These are phyloP conservation scores for Oxyura jamaicensis DNA, from an alignment of 2,113 vertebrate genomes.

Conservation along the genomic window DNA sequence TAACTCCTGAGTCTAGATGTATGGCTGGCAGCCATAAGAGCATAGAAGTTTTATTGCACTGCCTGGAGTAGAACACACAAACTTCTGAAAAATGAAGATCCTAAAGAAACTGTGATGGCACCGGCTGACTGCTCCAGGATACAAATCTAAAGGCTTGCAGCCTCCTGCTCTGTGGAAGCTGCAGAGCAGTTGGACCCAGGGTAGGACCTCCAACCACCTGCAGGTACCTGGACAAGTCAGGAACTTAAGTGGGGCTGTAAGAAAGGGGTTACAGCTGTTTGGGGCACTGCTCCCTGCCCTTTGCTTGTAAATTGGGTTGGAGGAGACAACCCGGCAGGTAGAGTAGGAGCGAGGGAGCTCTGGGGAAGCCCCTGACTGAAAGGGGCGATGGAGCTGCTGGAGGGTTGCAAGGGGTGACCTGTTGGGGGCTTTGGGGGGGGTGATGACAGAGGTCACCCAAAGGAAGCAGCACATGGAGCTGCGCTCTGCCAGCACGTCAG, in stretches of 20 bases:
- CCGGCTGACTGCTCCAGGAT: background rate
- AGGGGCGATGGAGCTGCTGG: background rate
- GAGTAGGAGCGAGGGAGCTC: background rate
- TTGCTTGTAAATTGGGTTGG: background rate
- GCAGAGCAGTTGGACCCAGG: background rate
- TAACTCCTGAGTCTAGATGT: background rate
- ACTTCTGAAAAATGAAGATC: background rate
- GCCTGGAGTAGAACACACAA: background rate
- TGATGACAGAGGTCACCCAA: background rate
- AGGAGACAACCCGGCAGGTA: too few species aligned
- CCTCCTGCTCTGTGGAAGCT: background rate
- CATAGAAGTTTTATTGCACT: background rate
- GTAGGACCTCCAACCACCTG: background rate
- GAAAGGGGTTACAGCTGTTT: rapidly evolving
- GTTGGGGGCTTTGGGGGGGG: background rate
- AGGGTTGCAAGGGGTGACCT: background rate
- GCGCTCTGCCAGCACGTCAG: rapidly evolving
- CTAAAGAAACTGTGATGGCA: too few species aligned
- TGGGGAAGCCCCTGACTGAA: background rate
- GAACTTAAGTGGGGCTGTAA: rapidly evolving
- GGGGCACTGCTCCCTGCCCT: background rate
- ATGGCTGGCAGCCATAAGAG: background rate
- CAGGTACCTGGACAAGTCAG: background rate
- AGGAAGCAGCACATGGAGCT: background rate
- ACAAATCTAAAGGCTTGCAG: background rate